Evolutionary conservation across 2,113 vertebrate genomes (phyloP), one percentile per base, ranked within the genome.

Genomic region (Triplophysa dalaica): DNA sequence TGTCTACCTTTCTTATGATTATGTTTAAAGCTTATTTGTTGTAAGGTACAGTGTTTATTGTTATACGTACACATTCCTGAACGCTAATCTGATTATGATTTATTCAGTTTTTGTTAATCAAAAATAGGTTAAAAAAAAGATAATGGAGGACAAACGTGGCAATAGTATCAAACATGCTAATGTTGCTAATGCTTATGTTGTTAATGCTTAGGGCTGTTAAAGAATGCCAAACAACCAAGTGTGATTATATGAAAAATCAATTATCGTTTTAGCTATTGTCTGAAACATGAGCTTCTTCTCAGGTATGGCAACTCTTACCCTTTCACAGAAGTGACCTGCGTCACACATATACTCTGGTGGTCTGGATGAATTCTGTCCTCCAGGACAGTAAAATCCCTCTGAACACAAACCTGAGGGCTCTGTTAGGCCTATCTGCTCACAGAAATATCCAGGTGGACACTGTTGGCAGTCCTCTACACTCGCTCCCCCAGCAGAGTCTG

Each of bases 251-350:
- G 16, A 54, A 16, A 17, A 1, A 54, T 54, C 5, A 3, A 16
- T 16, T 54, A 54, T 16, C 16, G 4, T 38, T 38, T 38, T 38
- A 4, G 33, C 6, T 38, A 38, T 7, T 8, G 5, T 38, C 33
- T 38, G 33, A 38, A 38, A 45, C 43, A 45, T 45, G 43, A 11
- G 43, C 43, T 45, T 12, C 17, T n/a, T 56, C 14, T 52, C 13
- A n/a, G 54, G 19, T 16, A 2, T 17, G 1, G 29, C 54, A 58
- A 21, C 16, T 70, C 86, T 91, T 81, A 93, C 93, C 90, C 89
- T 87, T 82, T 87, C 84, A 85, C 95, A 96, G 77, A 90, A 91
- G 82, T 89, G 92, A 81, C 95, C 95, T 62, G 88, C 86, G 72
- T 91, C 88, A 67, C 94, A 96, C 65, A 87, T 60, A 83, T 92